phyloP scores from a whole-genome alignment of 2,797 vertebrate genomes.

The Apogon hyalosoma region DNA sequence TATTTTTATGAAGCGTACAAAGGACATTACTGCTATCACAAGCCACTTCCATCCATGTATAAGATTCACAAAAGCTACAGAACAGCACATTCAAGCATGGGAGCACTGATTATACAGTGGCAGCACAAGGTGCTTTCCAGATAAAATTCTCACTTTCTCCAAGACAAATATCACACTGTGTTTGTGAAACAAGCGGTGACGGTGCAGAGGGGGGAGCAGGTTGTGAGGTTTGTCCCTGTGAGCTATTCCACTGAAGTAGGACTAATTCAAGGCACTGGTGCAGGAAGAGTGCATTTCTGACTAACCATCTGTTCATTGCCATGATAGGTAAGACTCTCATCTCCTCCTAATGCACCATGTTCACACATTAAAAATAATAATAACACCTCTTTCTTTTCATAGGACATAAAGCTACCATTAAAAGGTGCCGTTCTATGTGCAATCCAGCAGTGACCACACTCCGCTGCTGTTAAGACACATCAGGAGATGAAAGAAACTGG shows the following conservation, averaged over 20 bases:
- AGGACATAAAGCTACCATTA: conserved; percentile 5
- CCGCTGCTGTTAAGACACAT: conserved; percentile 13
- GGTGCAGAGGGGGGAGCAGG: conserved; percentile 56
- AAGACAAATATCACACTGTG: conserved; percentile 40
- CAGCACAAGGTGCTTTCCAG: conserved; percentile 18
- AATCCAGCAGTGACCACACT: conserved; percentile 10
- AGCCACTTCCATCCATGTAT: conserved; percentile 1
- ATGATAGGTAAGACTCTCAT: conserved; percentile 31
- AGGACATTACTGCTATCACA: neutral
- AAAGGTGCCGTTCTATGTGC: conserved; percentile 22
- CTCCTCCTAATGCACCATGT: conserved; percentile 10
- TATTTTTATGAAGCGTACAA: neutral
- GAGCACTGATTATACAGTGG: conserved; percentile 13
- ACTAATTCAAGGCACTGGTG: conserved; percentile 69
- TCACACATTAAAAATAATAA: conserved; percentile 13
- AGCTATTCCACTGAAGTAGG: conserved; percentile 60
- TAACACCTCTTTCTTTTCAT: conserved; percentile 19
- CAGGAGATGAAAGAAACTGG: conserved; percentile 27
- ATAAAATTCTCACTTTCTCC: conserved; percentile 18
- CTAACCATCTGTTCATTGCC: conserved; percentile 68
- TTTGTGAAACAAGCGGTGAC: conserved; percentile 41
- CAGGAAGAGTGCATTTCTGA: conserved; percentile 59
- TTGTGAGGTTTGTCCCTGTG: conserved; percentile 51
- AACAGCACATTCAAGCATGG: neutral
- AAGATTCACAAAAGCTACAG: neutral